Evolutionary conservation across 2,797 vertebrate species (phyloP).

Genomic region (Lerista edwardsae): DNA sequence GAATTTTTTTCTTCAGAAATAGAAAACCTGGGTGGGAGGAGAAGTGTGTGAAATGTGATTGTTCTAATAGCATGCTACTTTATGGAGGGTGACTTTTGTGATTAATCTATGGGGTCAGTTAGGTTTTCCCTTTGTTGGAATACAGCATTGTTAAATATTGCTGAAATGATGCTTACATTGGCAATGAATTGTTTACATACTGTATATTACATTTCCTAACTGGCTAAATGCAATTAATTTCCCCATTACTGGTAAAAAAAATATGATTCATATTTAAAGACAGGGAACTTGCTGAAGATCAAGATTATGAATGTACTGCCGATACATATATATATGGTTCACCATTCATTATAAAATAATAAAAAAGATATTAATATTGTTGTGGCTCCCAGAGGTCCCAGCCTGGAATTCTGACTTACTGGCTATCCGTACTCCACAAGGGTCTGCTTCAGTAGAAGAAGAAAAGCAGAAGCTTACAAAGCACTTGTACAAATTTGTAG

Average conservation of each 20-base stretch:
- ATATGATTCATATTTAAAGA: background rate
- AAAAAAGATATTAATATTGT: background rate
- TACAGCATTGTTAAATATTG: background rate
- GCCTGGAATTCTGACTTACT: background rate
- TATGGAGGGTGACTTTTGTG: slow-evolving; percentile 13
- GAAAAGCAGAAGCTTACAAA: background rate
- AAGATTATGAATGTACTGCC: background rate
- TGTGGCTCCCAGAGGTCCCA: background rate
- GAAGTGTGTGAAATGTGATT: slow-evolving; percentile 14
- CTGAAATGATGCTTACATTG: background rate
- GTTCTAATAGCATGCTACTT: background rate
- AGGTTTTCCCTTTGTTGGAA: background rate
- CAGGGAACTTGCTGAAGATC: background rate
- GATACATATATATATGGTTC: background rate
- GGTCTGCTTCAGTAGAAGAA: background rate
- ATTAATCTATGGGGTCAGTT: slow-evolving; percentile 8
- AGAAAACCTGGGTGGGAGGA: slow-evolving; percentile 7
- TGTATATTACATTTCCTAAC: background rate
- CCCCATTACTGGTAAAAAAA: background rate
- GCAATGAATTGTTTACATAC: background rate
- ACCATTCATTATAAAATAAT: slow-evolving; percentile 8
- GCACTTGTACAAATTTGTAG: background rate
- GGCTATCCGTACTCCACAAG: background rate
- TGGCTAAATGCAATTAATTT: background rate
- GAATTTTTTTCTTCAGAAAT: background rate